Evolutionary conservation across 2,113 vertebrate genomes (phyloP).

Genomic region (Notechis scutatus): DNA sequence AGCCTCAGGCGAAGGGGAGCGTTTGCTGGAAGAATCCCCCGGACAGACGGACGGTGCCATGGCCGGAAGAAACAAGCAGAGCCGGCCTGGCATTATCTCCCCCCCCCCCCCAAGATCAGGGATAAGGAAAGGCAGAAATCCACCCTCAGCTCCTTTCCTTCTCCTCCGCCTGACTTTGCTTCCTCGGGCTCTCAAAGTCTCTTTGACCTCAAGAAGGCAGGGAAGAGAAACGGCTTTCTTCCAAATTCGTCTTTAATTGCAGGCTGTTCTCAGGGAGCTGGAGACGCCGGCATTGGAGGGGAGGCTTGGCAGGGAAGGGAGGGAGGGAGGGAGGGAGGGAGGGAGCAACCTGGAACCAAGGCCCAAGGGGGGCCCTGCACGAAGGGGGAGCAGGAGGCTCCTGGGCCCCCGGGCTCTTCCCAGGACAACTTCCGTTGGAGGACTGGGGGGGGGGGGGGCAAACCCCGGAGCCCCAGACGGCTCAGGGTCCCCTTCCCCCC

Average conservation of each 20-base stretch:
- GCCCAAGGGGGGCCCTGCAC: not conserved
- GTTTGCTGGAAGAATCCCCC: not conserved
- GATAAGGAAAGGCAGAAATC: not conserved
- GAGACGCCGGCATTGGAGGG: not conserved
- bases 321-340: not conserved
- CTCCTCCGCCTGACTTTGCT: too few relatives aligned
- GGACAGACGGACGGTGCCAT: not conserved
- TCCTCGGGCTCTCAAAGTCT: not conserved
- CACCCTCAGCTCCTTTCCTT: not conserved
- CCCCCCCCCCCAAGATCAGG: not conserved
- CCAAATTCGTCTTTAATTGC: not conserved
- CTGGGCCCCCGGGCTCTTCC: not conserved
- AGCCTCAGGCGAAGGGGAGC: not conserved
- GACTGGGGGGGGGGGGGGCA: not conserved
- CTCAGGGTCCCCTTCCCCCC: not conserved
- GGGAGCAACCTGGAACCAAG: not conserved
- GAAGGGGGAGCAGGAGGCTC: not conserved
- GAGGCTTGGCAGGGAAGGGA: not conserved
- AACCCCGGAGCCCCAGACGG: not conserved
- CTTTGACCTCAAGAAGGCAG: not conserved
- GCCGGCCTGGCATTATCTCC: not conserved
- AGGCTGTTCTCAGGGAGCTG: not conserved
- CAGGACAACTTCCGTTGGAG: not conserved
- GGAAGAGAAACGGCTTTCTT: not conserved
- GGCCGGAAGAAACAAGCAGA: not conserved